phyloP scores from a whole-genome alignment of 1,140 invertebrate species.

The Apocrypta bakeri region DNA sequence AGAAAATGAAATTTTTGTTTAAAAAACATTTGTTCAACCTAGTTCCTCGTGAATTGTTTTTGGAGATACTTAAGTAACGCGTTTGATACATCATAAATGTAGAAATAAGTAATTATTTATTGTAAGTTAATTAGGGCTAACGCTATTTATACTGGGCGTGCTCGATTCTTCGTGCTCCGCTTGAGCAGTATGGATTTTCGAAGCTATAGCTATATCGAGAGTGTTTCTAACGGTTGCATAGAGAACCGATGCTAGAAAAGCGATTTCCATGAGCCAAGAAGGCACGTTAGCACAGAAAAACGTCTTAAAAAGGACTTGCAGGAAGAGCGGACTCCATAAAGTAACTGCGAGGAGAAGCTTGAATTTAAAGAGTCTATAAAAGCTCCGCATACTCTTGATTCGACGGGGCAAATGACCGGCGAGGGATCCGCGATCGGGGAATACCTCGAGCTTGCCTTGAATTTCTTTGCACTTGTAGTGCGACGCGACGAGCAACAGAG shows the following conservation, averaged over 20 bases:
- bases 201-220: neutral
- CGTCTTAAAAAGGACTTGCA: constrained; percentile 1
- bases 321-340: constrained; percentile 21
- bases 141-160: neutral
- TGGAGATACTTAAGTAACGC: too few species aligned
- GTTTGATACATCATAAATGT: too few species aligned
- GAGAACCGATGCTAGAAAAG: neutral
- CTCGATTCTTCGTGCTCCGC: neutral
- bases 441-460: neutral
- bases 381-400: neutral
- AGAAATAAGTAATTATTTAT: too few species aligned
- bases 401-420: neutral
- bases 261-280: neutral
- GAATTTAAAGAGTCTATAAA: neutral
- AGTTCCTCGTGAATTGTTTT: neutral
- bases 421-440: too few species aligned
- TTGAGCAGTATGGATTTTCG: neutral
- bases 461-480: neutral
- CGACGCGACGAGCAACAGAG: neutral
- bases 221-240: constrained; percentile 14
- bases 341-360: neutral
- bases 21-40: neutral
- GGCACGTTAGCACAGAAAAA: constrained; percentile 8
- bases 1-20: neutral
- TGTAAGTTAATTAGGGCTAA: too few species aligned